These are phyloP conservation scores for Meriones unguiculatus DNA, from an alignment of 2,113 vertebrate genomes.

Conservation along the genomic window DNA sequence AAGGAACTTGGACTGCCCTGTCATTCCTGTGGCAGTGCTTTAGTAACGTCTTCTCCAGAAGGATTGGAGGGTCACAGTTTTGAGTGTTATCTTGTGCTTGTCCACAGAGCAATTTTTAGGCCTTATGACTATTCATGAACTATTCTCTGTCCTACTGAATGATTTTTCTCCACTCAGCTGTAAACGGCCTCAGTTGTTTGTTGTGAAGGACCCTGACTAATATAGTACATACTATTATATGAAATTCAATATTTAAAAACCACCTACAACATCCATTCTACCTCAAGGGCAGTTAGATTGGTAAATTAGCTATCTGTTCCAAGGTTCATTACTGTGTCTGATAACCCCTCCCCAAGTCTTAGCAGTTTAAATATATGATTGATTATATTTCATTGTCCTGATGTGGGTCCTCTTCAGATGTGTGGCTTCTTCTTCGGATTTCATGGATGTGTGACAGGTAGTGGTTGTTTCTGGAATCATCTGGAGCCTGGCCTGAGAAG, in stretches of 20 bases:
- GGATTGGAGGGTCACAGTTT: not conserved
- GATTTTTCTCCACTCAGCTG: not conserved
- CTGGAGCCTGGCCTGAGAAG: not conserved
- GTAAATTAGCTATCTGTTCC: not conserved
- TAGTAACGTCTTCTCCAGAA: not conserved
- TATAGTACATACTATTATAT: not conserved
- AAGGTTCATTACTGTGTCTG: not conserved
- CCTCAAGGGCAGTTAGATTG: not conserved
- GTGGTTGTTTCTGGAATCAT: not conserved
- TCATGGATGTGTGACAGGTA: not conserved
- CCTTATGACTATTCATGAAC: not conserved
- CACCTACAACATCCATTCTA: not conserved
- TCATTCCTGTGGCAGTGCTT: not conserved
- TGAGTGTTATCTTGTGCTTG: not conserved
- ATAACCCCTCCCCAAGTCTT: not conserved
- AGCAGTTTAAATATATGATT: not conserved
- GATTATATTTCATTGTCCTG: not conserved
- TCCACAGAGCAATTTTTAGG: not conserved
- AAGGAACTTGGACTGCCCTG: not conserved
- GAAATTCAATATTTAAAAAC: constrained; percentile 5
- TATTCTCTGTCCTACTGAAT: not conserved
- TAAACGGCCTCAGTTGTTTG: not conserved
- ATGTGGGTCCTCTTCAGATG: not conserved
- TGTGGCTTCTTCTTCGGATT: not conserved
- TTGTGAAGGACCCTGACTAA: not conserved